Conservation (phyloP, 2,113 vertebrate species). For the Coryphaenoides rupestris region DNA sequence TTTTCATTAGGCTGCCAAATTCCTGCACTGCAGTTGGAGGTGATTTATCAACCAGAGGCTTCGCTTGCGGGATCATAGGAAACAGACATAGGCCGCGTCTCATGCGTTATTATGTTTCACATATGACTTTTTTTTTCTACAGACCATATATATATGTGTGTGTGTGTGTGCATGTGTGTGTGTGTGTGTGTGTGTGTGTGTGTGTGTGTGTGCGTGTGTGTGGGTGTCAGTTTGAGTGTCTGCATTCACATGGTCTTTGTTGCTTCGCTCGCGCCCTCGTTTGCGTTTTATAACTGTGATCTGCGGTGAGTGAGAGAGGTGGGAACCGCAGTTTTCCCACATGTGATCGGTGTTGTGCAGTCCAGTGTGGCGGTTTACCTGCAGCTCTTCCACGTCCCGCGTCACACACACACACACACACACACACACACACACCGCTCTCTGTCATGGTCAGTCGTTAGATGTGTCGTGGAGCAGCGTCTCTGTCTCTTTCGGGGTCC, state of each 20-base stretch:
- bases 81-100: slow-evolving; percentile 69
- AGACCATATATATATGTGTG: slow-evolving; percentile 11
- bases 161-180: slow-evolving; percentile 20
- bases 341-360: slow-evolving; percentile 27
- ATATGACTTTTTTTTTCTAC: slow-evolving; percentile 34
- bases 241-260: background rate
- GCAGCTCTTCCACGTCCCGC: too few species aligned
- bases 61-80: slow-evolving; percentile 78
- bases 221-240: too few species aligned
- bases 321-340: slow-evolving; percentile 20
- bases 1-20: slow-evolving; percentile 86
- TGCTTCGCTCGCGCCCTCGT: slow-evolving; percentile 27
- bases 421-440: slow-evolving; percentile 1
- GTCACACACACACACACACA: too few species aligned
- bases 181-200: slow-evolving; percentile 28
- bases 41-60: slow-evolving; percentile 81
- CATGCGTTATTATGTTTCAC: slow-evolving; percentile 72
- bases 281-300: slow-evolving; percentile 43
- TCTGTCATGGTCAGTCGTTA: background rate
- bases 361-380: slow-evolving; percentile 13
- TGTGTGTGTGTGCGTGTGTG: slow-evolving; percentile 26
- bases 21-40: slow-evolving; percentile 74
- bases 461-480: background rate
- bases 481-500: too few species aligned
- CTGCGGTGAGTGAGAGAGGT: slow-evolving; percentile 29